Evolutionary conservation across 2,797 vertebrate genomes (phyloP), one percentile per base, ranked within the genome.

Genomic region (Macrochelys suwanniensis): DNA sequence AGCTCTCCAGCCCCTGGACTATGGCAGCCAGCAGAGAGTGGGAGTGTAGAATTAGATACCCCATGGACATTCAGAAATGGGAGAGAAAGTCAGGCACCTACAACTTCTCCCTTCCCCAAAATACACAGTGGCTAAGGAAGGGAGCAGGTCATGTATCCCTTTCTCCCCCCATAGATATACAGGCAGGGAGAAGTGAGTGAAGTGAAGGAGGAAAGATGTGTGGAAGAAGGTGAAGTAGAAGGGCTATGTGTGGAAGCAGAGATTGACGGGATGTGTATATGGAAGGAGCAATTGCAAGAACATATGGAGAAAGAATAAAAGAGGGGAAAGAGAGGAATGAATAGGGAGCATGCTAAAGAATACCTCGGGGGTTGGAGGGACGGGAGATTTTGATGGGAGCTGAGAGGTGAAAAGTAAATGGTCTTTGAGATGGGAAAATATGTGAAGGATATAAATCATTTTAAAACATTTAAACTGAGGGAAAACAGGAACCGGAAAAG

Each of bases 271-370:
- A 25, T 42, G 21, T 23, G 15, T 33, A n/a, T 13, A 28, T 33
- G 17, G 33, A 94, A 80, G 45, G 12, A 88, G 53, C 28, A 28
- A 68, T 89, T 84, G 33, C 28, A 33, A 82, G 87, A 53, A 88
- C 88, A 77, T 25, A 89, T 93, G 91, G 31, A 26, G 80, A 81
- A 86, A 65, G 7, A 11, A 17, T 5, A 6, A 9, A 65, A 89
- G 77, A 9, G 5, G 21, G 0, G 0, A 11, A 74, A 85, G 74
- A 78, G 33, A 0, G 0, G 33, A 15, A 80, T 59, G 50, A 79
- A 28, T 85, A 61, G 92, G 87, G 82, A 57, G 49, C 53, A n/a
- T 9, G 21, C 2, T 0, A 3, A 91, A 84, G 81, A 85, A 81
- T n/a, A 76, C 42, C 5, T 3, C 7, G 2, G 61, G 33, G 17